phyloP scores from a whole-genome alignment of 2,888 invertebrate species.

The Trichacis sp. region DNA sequence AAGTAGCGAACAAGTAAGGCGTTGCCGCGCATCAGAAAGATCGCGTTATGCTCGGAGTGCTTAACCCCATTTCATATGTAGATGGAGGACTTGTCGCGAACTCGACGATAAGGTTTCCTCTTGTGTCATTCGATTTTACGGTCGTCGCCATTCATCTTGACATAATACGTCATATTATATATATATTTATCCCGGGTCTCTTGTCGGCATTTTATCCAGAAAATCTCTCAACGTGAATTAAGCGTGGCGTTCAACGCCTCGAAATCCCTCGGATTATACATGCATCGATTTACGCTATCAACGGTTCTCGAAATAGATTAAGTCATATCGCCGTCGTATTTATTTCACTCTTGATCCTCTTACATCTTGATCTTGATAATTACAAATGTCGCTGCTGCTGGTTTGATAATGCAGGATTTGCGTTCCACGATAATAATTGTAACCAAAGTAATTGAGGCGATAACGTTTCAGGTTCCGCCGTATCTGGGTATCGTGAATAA shows the following conservation, averaged over 20 bases:
- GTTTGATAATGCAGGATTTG: slow-evolving; percentile 52
- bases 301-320: not conserved
- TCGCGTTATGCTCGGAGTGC: slow-evolving; percentile 41
- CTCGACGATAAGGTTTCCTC: slow-evolving; percentile 32
- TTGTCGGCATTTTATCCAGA: not conserved
- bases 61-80: slow-evolving; percentile 44
- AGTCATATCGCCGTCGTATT: not conserved
- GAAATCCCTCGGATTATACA: not conserved
- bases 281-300: not conserved
- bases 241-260: not conserved
- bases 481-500: too few relatives aligned
- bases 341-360: not conserved
- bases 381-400: not conserved
- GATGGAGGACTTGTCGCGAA: slow-evolving; percentile 36
- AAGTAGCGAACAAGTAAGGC: slow-evolving; percentile 32
- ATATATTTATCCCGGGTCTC: not conserved
- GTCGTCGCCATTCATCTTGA: slow-evolving; percentile 17
- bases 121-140: slow-evolving; percentile 30
- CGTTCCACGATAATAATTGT: slow-evolving; percentile 64
- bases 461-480: too few relatives aligned
- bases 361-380: not conserved
- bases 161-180: not conserved
- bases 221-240: not conserved
- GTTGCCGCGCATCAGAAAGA: slow-evolving; percentile 33
- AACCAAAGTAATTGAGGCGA: slow-evolving; percentile 52